Evolutionary conservation across 2,113 vertebrate genomes (phyloP), one percentile per base, ranked within the genome.

Genomic region (Strigops habroptila): DNA sequence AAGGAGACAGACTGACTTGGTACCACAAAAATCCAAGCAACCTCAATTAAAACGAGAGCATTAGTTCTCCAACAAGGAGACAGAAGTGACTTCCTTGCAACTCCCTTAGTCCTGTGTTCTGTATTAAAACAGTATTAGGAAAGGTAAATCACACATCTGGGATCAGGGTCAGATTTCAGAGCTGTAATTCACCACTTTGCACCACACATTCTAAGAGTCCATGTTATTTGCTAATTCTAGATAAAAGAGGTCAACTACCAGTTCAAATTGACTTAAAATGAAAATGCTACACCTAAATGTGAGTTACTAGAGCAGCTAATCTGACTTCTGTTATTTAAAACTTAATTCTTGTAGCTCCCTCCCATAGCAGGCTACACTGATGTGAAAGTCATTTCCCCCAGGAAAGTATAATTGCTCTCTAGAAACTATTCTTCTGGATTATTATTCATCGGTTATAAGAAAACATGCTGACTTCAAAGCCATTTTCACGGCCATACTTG

Each of bases 271-370:
- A 91, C 52, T 73, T 90, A 55, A 94, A 94, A 85, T 68, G 23
- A 97, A 82, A 49, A 63, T 0, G 5, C 22, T 57, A 86, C 16
- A 55, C 64, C 60, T 88, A 80, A 65, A 93, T 65, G 49, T 88
- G 86, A 59, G 83, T 88, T 92, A 91, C 44, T 73, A 73, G 68
- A 92, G 18, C 63, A 95, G 79, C 33, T 91, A 76, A 92, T 64
- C 79, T 70, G 79, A 76, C 63, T 91, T 85, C n/a, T 39, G 53
- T 88, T 88, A 91, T 41, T 95, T 91, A 86, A 88, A 76, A 90
- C 33, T 86, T 77, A 52, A 83, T 88, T 91, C 60, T 60, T 63
- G 37, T 51, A 82, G 70, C 60, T 94, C 46, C 17, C n/a, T 86
- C 55, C 46, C 24, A 28, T 14, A 71, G 48, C 3, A 2, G 57